phyloP scores from a whole-genome alignment of 2,797 vertebrate species.

The Taenioides sp. region DNA sequence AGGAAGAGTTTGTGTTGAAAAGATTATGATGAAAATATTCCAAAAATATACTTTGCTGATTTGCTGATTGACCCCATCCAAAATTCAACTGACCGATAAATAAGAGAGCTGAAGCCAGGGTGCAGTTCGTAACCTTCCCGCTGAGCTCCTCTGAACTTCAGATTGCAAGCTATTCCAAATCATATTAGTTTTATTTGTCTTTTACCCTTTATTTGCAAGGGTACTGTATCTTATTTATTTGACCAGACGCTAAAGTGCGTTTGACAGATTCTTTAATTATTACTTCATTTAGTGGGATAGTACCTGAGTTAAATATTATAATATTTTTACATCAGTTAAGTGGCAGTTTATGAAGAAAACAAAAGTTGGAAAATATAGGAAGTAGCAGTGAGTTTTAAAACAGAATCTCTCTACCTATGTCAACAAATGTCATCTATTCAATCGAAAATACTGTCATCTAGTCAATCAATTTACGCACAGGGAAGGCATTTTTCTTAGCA shows the following conservation, averaged over 20 bases:
- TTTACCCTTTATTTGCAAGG: constrained; percentile 3
- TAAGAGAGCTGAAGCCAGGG: constrained; percentile 37
- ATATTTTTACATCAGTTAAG: neutral
- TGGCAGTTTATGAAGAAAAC: too few relatives aligned
- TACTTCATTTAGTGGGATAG: too few relatives aligned
- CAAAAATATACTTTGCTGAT: constrained; percentile 27
- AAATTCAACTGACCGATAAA: constrained; percentile 52
- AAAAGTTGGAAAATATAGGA: too few relatives aligned
- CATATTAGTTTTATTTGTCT: neutral
- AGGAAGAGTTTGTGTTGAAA: neutral
- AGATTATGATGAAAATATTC: neutral
- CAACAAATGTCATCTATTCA: too few relatives aligned
- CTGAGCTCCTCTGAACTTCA: constrained; percentile 63
- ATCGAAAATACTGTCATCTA: too few relatives aligned
- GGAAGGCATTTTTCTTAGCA: too few relatives aligned
- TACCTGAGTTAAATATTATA: too few relatives aligned
- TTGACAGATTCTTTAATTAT: too few relatives aligned
- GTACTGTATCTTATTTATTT: too few relatives aligned
- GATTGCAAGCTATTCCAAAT: constrained; percentile 51
- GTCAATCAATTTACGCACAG: too few relatives aligned
- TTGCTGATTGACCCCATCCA: constrained; percentile 44
- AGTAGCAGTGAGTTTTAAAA: too few relatives aligned
- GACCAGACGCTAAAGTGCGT: neutral
- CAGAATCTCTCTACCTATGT: too few relatives aligned
- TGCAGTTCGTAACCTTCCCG: constrained; percentile 40